These are phyloP conservation scores for Monoplex corrugatus DNA, from an alignment of 2,888 invertebrate species.

Conservation along the genomic window DNA sequence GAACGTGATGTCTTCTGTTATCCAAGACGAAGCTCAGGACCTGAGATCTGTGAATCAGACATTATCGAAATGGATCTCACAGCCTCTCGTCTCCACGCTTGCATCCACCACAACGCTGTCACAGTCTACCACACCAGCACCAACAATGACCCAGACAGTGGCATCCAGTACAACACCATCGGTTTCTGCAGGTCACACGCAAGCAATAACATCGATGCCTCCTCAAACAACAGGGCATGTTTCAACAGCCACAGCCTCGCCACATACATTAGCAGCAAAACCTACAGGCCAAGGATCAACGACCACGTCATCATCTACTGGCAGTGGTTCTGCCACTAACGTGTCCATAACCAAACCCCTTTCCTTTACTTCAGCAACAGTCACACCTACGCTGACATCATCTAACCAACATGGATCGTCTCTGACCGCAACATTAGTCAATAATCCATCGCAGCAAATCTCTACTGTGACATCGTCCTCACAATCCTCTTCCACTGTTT, in stretches of 20 bases:
- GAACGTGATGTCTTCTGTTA: not conserved
- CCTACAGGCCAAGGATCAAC: not conserved
- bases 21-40: not conserved
- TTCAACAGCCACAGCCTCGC: not conserved
- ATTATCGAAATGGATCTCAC: not conserved
- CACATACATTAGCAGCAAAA: not conserved
- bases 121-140: not conserved
- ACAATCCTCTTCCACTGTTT: not conserved
- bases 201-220: not conserved
- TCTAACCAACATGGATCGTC: not conserved
- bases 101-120: not conserved
- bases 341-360: not conserved
- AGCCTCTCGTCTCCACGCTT: not conserved
- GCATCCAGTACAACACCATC: not conserved
- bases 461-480: not conserved
- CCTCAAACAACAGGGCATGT: not conserved
- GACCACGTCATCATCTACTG: not conserved
- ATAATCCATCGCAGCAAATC: not conserved
- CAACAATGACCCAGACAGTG: not conserved
- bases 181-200: not conserved
- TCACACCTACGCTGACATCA: no score
- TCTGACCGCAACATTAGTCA: not conserved
- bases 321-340: not conserved
- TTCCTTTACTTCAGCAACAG: no score
- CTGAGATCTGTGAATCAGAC: conserved; percentile 7